Percentiles rank a stretch among this genome's conserved stretches.
Evolutionary conservation across 2,797 vertebrate genomes (phyloP).

Genomic region (Apogon hyalosoma): DNA sequence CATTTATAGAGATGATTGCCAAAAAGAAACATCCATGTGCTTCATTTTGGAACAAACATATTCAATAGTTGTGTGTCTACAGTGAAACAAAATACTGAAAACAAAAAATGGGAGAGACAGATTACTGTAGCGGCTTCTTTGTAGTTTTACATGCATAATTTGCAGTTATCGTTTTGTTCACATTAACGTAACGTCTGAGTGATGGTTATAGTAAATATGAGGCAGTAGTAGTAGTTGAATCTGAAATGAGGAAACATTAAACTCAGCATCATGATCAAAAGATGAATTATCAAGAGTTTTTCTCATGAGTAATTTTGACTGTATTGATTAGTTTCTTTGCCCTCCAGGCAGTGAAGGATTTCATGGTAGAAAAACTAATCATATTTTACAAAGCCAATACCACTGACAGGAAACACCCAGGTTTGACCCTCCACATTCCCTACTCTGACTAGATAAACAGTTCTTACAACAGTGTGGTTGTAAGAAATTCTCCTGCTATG

Average conservation of each 20-base stretch:
- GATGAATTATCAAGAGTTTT: conserved; percentile 9
- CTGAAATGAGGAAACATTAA: neutral
- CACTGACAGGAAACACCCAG: neutral
- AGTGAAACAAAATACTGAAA: no score
- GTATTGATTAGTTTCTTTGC: conserved; percentile 7
- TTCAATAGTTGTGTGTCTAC: no score
- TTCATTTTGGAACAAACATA: no score
- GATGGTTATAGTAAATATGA: neutral
- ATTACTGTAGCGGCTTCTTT: no score
- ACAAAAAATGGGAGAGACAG: no score
- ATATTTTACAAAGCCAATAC: conserved; percentile 1
- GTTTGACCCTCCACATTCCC: neutral
- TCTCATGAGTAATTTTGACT: conserved; percentile 6
- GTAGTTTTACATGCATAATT: no score
- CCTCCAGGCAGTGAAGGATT: neutral
- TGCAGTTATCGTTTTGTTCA: no score
- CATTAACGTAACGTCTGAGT: no score
- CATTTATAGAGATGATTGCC: no score
- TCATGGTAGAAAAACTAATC: conserved; percentile 2
- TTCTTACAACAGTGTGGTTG: neutral
- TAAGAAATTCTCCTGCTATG: neutral
- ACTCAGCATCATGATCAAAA: neutral
- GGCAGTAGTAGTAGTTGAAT: neutral
- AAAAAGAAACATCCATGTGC: no score
- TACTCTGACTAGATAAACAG: neutral